Conservation (phyloP, 2,888 invertebrate genomes). For the Hemithea aestivaria region DNA sequence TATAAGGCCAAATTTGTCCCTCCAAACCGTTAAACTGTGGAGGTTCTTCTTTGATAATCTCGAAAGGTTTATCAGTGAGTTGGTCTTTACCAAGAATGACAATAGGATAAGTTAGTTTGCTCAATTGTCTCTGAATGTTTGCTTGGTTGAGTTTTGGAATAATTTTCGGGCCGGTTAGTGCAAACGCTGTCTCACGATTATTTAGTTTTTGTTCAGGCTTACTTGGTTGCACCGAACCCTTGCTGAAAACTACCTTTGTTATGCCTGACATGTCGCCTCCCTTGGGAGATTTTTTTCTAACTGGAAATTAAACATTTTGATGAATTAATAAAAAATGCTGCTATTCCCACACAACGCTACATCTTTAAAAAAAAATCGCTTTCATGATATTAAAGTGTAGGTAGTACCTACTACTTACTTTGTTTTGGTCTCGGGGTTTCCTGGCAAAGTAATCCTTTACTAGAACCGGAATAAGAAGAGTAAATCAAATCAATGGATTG, state of each 20-base stretch:
- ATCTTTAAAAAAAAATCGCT: no score
- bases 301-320: neutral
- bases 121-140: constrained; percentile 51
- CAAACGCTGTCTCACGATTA: neutral
- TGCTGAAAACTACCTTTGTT: constrained; percentile 41
- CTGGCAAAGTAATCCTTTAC: constrained; percentile 21
- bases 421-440: constrained; percentile 10
- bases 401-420: no score
- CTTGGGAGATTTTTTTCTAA: neutral
- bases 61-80: constrained; percentile 35
- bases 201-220: constrained; percentile 16
- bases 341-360: no score
- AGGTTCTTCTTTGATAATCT: constrained; percentile 38
- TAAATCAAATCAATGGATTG: constrained; percentile 14
- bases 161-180: constrained; percentile 1
- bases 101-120: constrained; percentile 50
- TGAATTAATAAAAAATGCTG: no score
- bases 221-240: constrained; percentile 21
- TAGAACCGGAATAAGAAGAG: constrained; percentile 27
- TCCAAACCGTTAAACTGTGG: constrained; percentile 55
- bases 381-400: no score
- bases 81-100: constrained; percentile 58
- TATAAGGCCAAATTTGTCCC: constrained; percentile 62
- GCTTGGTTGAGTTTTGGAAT: constrained; percentile 41
- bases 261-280: constrained; percentile 29